Evolutionary conservation across 2,113 vertebrate species (phyloP).

Genomic region (Oophaga pumilio): DNA sequence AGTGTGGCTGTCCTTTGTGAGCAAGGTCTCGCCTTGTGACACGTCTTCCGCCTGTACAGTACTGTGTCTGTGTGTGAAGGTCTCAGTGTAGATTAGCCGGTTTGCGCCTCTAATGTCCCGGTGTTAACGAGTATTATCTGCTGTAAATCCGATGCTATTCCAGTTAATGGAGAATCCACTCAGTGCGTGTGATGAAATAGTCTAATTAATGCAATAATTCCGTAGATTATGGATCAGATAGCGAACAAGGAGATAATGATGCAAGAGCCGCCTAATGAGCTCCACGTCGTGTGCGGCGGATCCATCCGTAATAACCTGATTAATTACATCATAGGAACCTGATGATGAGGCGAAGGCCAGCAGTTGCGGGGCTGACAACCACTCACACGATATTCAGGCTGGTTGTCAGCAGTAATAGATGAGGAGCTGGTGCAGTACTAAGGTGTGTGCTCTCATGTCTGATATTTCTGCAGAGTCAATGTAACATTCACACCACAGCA

Average conservation of each 20-base stretch:
- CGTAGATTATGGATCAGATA: constrained; percentile 2
- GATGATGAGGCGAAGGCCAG: neutral
- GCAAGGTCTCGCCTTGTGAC: no score
- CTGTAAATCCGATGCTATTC: neutral
- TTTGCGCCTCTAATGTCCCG: neutral
- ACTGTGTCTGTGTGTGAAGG: neutral
- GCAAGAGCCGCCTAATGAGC: neutral
- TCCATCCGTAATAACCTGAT: neutral
- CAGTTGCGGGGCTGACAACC: no score
- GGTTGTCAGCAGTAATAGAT: no score
- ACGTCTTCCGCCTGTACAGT: no score
- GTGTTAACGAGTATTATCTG: neutral
- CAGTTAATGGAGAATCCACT: constrained; percentile 10
- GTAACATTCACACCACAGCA: no score
- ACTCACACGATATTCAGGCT: no score
- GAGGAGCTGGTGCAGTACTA: no score
- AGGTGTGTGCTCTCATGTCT: no score
- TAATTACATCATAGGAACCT: neutral
- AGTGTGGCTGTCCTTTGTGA: no score
- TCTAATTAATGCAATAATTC: constrained; percentile 32
- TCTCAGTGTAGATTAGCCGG: neutral
- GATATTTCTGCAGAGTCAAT: no score
- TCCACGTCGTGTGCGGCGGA: neutral
- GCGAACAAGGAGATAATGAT: neutral
- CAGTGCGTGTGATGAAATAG: constrained; percentile 9